Evolutionary conservation across 2,113 vertebrate genomes (phyloP), one percentile per base, ranked within the genome.

Genomic region (Antigone vipio): DNA sequence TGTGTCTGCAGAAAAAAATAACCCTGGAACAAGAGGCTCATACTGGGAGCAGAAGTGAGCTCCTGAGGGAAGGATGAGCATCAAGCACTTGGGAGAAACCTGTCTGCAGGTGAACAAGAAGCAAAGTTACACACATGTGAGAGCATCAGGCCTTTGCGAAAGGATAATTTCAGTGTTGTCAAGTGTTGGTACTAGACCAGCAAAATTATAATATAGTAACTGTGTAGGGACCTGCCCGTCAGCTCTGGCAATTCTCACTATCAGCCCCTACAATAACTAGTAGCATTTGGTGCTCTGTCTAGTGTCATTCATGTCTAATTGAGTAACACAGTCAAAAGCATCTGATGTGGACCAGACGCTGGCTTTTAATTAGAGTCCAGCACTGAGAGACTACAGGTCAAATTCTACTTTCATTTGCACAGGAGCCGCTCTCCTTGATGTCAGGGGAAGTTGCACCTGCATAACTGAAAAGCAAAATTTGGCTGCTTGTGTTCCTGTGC

Each of bases 311-410:
- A 62, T 97, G 98, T 98, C 98, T 97, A 96, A 98, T 97, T 98
- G 98, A 98, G 97, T 96, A 97, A 96, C 98, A 98, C 98, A 98
- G 95, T 97, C 98, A 98, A 98, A 99, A 97, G 87, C 96, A 98
- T 97, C 98, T 99, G 99, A 99, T 77, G 97, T 96, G 98, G 98
- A 98, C 97, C 98, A 98, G 98, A 97, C 95, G 94, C 89, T 95
- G 85, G 40, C 95, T 97, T 85, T 97, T 98, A 98, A 98, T 97
- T 97, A 98, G 97, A 95, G 97, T 93, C 96, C 97, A 96, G 97
- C 97, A 98, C 95, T 98, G 98, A 98, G 98, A 98, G 97, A 91
- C 94, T 91, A 7, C 3, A 34, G 95, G 97, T 97, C 97, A 97
- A 93, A 96, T 66, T 86, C 89, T 81, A 53, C 94, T 96, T 96